Percentiles rank a stretch among this genome's conserved stretches.
These are phyloP conservation scores for Falco peregrinus DNA, from an alignment of 2,797 vertebrate species.

Conservation along the genomic window DNA sequence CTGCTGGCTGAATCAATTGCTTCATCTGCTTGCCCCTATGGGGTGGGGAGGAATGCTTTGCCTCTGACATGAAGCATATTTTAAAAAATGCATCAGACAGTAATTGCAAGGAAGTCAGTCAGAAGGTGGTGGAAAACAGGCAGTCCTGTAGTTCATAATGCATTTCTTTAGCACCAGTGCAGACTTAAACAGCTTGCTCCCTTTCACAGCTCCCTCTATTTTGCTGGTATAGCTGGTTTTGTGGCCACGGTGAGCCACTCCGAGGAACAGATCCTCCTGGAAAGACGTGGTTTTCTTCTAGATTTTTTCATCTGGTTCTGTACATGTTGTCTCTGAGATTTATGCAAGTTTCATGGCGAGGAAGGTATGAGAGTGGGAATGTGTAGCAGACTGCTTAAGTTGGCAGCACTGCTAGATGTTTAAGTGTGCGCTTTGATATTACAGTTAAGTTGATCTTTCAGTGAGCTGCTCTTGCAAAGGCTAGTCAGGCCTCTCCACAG, in stretches of 20 bases:
- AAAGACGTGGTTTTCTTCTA: slow-evolving; percentile 17
- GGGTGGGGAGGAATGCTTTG: background rate
- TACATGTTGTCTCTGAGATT: slow-evolving; percentile 48
- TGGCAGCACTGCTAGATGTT: background rate
- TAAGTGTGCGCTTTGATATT: slow-evolving; percentile 25
- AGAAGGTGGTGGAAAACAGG: slow-evolving; percentile 21
- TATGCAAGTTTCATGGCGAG: slow-evolving; percentile 23
- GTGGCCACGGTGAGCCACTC: slow-evolving; percentile 29
- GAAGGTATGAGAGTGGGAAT: slow-evolving; percentile 58
- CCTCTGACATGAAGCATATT: background rate
- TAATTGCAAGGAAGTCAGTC: background rate
- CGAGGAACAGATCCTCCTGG: slow-evolving; percentile 39
- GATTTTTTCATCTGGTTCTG: slow-evolving; percentile 44
- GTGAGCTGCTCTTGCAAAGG: slow-evolving; percentile 1
- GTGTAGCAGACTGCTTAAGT: slow-evolving; percentile 23
- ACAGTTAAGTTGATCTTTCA: background rate
- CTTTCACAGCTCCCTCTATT: slow-evolving; percentile 26
- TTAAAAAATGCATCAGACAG: background rate
- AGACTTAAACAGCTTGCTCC: slow-evolving; percentile 6
- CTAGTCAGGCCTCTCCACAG: background rate
- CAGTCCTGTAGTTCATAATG: background rate
- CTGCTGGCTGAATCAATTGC: background rate
- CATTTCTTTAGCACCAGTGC: slow-evolving; percentile 30
- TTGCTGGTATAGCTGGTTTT: slow-evolving; percentile 38
- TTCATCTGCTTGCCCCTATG: background rate